Percentiles rank a stretch among this genome's conserved stretches.
Evolutionary conservation across 2,888 invertebrate genomes (phyloP).

Genomic region (Ligdia adustata): DNA sequence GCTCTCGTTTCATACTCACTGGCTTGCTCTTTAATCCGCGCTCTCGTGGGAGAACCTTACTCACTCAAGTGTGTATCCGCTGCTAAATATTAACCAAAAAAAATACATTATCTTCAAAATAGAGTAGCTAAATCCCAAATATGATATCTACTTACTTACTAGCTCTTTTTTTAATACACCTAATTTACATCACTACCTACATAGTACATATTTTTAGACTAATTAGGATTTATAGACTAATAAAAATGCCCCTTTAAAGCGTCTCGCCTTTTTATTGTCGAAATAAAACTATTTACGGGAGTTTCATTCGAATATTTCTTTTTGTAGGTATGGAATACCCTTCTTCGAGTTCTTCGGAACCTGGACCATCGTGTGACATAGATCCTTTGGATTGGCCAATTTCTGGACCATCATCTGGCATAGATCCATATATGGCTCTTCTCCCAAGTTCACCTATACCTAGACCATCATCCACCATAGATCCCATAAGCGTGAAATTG

Average conservation of each 20-base stretch:
- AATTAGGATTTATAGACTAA: background rate
- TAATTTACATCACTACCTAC: background rate
- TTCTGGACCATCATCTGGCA: slow-evolving; percentile 29
- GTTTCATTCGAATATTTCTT: slow-evolving; percentile 7
- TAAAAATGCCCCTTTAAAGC: background rate
- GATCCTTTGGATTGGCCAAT: slow-evolving; percentile 28
- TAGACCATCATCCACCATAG: slow-evolving; percentile 31
- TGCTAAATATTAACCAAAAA: slow-evolving; percentile 1
- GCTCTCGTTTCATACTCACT: background rate
- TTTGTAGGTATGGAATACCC: background rate
- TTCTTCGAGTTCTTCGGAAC: too few species aligned
- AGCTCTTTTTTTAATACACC: background rate
- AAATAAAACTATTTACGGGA: slow-evolving; percentile 10
- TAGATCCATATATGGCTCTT: slow-evolving; percentile 30
- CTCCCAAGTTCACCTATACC: slow-evolving; percentile 31
- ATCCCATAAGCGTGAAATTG: slow-evolving; percentile 30
- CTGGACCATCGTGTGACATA: slow-evolving; percentile 29
- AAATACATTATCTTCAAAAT: background rate
- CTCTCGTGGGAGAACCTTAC: background rate
- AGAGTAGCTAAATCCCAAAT: background rate
- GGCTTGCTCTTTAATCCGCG: background rate
- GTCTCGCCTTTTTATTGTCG: slow-evolving; percentile 8
- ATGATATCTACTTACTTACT: background rate
- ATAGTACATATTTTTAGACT: background rate
- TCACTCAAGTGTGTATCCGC: slow-evolving; percentile 1